Conservation (phyloP, 2,797 vertebrate species). For the Ctenopoma multispine region DNA sequence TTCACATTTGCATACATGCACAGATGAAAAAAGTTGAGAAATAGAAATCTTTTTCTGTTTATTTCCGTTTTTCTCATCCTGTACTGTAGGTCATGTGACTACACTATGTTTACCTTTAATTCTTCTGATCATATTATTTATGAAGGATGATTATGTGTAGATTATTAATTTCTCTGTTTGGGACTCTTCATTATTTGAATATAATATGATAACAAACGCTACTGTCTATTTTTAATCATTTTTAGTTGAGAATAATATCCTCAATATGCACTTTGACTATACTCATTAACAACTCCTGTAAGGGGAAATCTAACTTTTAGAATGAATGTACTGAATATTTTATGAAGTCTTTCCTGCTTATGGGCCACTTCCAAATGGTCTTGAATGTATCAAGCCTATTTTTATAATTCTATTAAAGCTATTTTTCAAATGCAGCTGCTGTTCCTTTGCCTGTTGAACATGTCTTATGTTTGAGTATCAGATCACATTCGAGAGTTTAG, state of each 20-base stretch:
- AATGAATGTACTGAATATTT: slow-evolving; percentile 71
- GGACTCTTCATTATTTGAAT: slow-evolving; percentile 25
- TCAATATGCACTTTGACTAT: slow-evolving; percentile 40
- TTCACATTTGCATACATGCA: slow-evolving; percentile 20
- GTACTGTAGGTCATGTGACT: not conserved
- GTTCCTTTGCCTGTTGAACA: slow-evolving; percentile 12
- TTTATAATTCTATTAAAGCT: slow-evolving; percentile 76
- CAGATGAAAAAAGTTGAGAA: not conserved
- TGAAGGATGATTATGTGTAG: slow-evolving; percentile 17
- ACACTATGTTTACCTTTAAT: slow-evolving; percentile 63
- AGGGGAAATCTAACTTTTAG: slow-evolving; percentile 63
- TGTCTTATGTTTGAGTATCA: slow-evolving; percentile 1
- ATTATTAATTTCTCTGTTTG: slow-evolving; percentile 25
- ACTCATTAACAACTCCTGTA: slow-evolving; percentile 62
- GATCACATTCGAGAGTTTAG: not conserved
- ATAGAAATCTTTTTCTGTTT: not conserved
- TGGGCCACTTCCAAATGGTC: slow-evolving; percentile 50
- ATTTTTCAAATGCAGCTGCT: slow-evolving; percentile 69
- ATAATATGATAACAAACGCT: not conserved
- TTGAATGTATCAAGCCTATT: slow-evolving; percentile 65
- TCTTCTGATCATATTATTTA: slow-evolving; percentile 53
- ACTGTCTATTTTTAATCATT: slow-evolving; percentile 8
- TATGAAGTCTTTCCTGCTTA: slow-evolving; percentile 55
- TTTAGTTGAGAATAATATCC: not conserved
- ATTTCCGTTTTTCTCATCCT: not conserved